Percentiles rank a stretch among this genome's conserved stretches.
These are phyloP conservation scores for Amphibalanus amphitrite DNA, from an alignment of 1,140 invertebrate genomes.

Conservation along the genomic window DNA sequence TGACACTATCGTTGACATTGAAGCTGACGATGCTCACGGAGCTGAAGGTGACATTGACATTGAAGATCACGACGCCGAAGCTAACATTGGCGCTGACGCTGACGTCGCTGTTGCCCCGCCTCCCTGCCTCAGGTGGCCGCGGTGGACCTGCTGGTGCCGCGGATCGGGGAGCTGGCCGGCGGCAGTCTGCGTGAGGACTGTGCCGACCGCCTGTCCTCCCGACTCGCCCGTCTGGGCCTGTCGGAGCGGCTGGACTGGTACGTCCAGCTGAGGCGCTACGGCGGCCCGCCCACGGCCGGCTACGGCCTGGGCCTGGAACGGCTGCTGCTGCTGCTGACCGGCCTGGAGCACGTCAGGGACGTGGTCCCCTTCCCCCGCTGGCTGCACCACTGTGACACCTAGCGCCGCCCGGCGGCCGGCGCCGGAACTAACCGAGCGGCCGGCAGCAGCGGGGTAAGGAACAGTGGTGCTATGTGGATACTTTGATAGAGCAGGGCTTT, in stretches of 20 bases:
- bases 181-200: slow-evolving; percentile 80
- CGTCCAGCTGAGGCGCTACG: slow-evolving; percentile 72
- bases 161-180: slow-evolving; percentile 80
- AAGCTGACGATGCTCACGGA: too few species aligned
- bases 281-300: slow-evolving; percentile 71
- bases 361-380: slow-evolving; percentile 16
- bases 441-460: too few species aligned
- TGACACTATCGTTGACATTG: too few species aligned
- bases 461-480: too few species aligned
- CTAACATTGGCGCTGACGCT: too few species aligned
- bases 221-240: slow-evolving; percentile 22
- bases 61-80: too few species aligned
- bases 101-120: neutral
- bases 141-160: slow-evolving; percentile 70
- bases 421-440: too few species aligned
- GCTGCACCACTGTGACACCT: slow-evolving; percentile 10
- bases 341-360: slow-evolving; percentile 16
- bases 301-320: slow-evolving; percentile 93
- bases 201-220: slow-evolving; percentile 40
- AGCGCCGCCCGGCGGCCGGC: neutral
- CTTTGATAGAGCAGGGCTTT: too few species aligned
- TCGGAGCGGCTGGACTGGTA: slow-evolving; percentile 59
- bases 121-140: neutral
- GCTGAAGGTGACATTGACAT: too few species aligned
- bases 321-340: slow-evolving; percentile 43